Evolutionary conservation across 64 coral and sea anemone genomes (phyloP).

Genomic region (Platygyra sinensis): DNA sequence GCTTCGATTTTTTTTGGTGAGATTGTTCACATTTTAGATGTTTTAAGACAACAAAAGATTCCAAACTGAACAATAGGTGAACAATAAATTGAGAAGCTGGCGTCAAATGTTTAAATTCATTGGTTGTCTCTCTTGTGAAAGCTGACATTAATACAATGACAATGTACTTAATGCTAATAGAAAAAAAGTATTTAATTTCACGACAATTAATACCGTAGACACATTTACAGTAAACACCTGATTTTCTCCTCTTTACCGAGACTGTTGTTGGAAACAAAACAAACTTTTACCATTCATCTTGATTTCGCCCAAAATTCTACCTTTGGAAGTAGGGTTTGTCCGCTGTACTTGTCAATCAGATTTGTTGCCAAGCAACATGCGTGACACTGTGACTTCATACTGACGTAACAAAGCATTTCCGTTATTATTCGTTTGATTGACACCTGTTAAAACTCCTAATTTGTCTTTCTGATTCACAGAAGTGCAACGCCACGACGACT

Average conservation of each 20-base stretch:
- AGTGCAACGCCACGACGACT: conserved; percentile 48
- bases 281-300: neutral
- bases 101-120: neutral
- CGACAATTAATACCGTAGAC: neutral
- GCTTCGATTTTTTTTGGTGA: neutral
- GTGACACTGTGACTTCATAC: too few species aligned
- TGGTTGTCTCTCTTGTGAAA: neutral
- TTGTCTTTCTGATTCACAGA: conserved; percentile 23
- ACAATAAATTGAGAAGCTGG: neutral
- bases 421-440: neutral
- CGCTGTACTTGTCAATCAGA: too few species aligned
- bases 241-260: neutral
- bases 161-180: neutral
- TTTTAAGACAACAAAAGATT: conserved; percentile 8
- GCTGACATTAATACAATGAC: neutral
- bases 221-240: neutral
- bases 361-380: too few species aligned
- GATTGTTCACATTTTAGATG: neutral
- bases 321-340: too few species aligned
- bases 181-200: neutral
- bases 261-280: neutral
- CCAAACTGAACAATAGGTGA: neutral
- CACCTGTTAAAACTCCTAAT: neutral
- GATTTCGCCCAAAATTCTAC: neutral
- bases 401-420: neutral